These are phyloP conservation scores for Hydrolagus colliei DNA, from an alignment of 2,797 vertebrate genomes.

Conservation along the genomic window DNA sequence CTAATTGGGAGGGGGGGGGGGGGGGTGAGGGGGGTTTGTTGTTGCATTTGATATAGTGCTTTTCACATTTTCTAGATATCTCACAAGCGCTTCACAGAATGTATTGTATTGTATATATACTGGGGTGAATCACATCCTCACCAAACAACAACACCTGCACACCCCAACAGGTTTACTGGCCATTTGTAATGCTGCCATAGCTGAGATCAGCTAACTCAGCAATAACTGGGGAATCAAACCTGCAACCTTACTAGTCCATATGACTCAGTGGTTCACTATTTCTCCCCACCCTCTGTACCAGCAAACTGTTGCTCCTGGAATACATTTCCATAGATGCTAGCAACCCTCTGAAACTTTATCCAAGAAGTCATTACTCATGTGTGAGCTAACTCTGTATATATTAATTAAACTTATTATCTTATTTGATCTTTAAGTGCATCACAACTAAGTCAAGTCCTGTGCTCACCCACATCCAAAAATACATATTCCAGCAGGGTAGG, in stretches of 20 bases:
- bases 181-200: too few relatives aligned
- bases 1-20: too few relatives aligned
- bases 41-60: too few relatives aligned
- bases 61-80: too few relatives aligned
- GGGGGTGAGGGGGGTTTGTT: too few relatives aligned
- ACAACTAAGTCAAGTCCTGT: background rate
- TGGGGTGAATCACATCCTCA: too few relatives aligned
- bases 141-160: too few relatives aligned
- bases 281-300: background rate
- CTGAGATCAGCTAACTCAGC: background rate
- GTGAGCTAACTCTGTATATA: background rate
- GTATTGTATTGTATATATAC: too few relatives aligned
- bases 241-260: background rate
- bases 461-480: background rate
- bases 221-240: background rate
- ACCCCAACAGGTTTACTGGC: too few relatives aligned
- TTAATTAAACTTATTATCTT: too few relatives aligned
- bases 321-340: background rate
- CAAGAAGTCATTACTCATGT: background rate
- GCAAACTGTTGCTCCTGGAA: background rate
- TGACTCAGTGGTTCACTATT: background rate
- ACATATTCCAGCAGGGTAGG: background rate
- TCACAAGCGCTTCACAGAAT: too few relatives aligned
- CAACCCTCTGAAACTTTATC: background rate
- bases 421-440: background rate